Conservation (phyloP, 2,888 invertebrate genomes). For the Dolichopus griseipennis region DNA sequence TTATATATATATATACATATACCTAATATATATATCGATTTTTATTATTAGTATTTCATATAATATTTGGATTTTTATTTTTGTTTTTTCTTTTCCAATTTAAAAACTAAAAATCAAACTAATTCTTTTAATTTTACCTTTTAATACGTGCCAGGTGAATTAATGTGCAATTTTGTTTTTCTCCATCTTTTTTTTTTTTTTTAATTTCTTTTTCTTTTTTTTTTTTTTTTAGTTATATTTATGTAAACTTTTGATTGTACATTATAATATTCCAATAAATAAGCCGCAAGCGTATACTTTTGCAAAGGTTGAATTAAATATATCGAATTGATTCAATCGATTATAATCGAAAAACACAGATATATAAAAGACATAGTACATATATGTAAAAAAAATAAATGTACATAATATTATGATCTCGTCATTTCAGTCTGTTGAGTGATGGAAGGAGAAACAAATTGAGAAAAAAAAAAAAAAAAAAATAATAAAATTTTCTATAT, state of each 20-base stretch:
- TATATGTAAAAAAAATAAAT: no score
- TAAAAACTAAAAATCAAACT: not conserved
- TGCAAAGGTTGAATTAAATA: not conserved
- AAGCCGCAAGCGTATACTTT: not conserved
- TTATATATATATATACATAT: no score
- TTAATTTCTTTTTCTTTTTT: no score
- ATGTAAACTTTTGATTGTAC: not conserved
- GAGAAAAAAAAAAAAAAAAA: not conserved
- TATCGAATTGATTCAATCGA: not conserved
- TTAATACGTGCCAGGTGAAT: slow-evolving; percentile 6
- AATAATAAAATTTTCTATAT: not conserved
- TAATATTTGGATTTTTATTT: not conserved
- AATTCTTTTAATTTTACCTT: slow-evolving; percentile 6
- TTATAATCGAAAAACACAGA: not conserved
- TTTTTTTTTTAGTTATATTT: not conserved
- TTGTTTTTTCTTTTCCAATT: not conserved
- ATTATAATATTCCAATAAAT: not conserved
- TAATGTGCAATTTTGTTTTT: not conserved
- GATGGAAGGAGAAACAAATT: not conserved
- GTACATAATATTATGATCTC: no score
- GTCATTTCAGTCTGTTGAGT: no score
- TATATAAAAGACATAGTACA: no score
- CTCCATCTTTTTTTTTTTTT: no score
- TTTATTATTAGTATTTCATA: no score
- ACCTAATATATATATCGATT: no score